A percentile compares a stretch with the other conserved stretches of the same genome.
Conservation (phyloP, 2,888 invertebrate species). For the Spilarctia lutea region DNA sequence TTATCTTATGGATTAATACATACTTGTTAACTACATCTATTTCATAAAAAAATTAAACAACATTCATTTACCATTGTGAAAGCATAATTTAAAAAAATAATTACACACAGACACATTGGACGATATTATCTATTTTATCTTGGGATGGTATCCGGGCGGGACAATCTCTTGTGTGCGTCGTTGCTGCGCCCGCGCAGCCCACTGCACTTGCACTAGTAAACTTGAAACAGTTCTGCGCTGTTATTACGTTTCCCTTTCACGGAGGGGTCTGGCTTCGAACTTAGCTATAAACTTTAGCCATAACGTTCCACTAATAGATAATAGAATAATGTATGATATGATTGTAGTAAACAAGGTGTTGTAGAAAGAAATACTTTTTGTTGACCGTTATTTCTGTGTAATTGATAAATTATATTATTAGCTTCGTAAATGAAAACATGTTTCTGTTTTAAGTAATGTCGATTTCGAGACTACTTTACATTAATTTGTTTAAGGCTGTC, state of each 20-base stretch:
- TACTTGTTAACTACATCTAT: neutral
- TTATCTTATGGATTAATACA: neutral
- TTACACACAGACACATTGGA: neutral
- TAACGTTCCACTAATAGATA: neutral
- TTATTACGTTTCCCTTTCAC: constrained; percentile 75
- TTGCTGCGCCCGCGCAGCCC: constrained; percentile 58
- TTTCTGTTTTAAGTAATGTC: neutral
- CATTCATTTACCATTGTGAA: neutral
- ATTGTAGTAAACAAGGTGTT: neutral
- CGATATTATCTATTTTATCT: constrained; percentile 39
- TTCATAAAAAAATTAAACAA: neutral
- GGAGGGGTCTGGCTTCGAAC: constrained; percentile 40
- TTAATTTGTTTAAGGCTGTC: too few species aligned
- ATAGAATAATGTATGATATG: neutral
- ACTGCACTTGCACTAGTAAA: constrained; percentile 76
- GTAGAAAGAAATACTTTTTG: neutral
- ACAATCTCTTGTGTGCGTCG: constrained; percentile 40
- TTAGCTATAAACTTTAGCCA: constrained; percentile 26
- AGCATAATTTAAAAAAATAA: neutral
- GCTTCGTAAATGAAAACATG: too few species aligned
- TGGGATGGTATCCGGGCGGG: constrained; percentile 28
- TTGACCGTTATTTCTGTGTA: neutral
- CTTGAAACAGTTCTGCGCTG: constrained; percentile 73
- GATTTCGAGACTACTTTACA: neutral
- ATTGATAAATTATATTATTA: neutral